Percentiles rank a stretch among this genome's conserved stretches.
These are phyloP conservation scores for Drosophila tripunctata DNA, from an alignment of 2,888 invertebrate species.

Conservation along the genomic window DNA sequence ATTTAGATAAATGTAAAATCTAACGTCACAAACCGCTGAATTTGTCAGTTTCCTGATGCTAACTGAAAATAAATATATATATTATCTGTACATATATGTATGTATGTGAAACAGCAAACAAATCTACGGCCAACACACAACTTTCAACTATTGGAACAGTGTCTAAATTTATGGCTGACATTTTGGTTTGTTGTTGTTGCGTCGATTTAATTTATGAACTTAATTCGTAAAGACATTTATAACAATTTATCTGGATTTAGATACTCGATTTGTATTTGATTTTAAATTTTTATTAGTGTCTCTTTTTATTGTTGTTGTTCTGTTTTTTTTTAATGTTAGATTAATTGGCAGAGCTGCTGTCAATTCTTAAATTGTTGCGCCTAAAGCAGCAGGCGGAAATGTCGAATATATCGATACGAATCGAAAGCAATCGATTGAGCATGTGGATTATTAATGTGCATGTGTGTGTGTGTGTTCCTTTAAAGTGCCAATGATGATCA, in stretches of 20 bases:
- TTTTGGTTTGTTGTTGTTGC: slow-evolving; percentile 29
- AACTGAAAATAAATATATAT: neutral
- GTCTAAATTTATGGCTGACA: slow-evolving; percentile 47
- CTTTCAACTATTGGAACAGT: slow-evolving; percentile 44
- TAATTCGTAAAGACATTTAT: slow-evolving; percentile 71
- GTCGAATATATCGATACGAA: slow-evolving; percentile 19
- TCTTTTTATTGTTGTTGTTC: slow-evolving; percentile 16
- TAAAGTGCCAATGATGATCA: slow-evolving; percentile 29
- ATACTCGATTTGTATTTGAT: slow-evolving; percentile 19
- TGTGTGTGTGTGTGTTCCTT: slow-evolving; percentile 32
- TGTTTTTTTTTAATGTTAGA: slow-evolving; percentile 47
- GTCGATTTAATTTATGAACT: slow-evolving; percentile 71
- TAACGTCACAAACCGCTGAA: slow-evolving; percentile 11
- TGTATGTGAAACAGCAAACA: neutral
- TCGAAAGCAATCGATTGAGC: slow-evolving; percentile 16
- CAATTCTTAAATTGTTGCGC: slow-evolving; percentile 66
- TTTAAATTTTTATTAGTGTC: neutral
- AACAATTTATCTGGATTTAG: slow-evolving; percentile 73
- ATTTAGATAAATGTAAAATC: neutral
- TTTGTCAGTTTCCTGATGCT: slow-evolving; percentile 39
- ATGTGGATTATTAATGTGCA: no score
- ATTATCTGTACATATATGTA: no score
- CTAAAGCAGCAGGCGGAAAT: slow-evolving; percentile 73
- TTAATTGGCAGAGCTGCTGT: slow-evolving; percentile 68
- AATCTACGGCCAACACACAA: slow-evolving; percentile 17